phyloP scores from a whole-genome alignment of 2,113 vertebrate genomes.

The Toxostoma redivivum region DNA sequence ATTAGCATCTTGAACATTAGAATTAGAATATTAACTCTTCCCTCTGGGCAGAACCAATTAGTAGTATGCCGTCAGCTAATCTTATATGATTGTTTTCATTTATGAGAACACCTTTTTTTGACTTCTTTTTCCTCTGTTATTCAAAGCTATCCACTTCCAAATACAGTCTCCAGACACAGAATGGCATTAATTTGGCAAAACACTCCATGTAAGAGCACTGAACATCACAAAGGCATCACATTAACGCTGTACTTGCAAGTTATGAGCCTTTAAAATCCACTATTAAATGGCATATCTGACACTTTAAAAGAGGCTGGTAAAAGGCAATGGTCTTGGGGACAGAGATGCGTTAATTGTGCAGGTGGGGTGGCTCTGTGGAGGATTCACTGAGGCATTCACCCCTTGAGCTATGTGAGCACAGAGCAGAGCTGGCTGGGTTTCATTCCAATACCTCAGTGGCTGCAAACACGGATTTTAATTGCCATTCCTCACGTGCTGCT shows the following conservation, averaged over 20 bases:
- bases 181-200: neutral
- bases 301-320: neutral
- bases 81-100: neutral
- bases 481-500: neutral
- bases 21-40: neutral
- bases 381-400: neutral
- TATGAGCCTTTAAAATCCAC: neutral
- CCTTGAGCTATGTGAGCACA: neutral
- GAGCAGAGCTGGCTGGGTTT: neutral
- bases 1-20: neutral
- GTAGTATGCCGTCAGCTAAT: neutral
- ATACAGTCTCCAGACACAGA: neutral
- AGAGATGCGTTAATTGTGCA: neutral
- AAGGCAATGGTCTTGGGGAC: neutral
- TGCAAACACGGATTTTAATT: neutral
- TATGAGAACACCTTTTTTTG: accelerated
- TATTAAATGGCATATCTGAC: neutral
- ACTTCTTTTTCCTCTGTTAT: neutral
- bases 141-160: neutral
- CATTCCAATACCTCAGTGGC: neutral
- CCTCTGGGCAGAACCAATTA: neutral
- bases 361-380: neutral
- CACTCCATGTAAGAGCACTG: neutral
- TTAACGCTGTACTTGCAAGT: neutral
- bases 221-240: neutral